Evolutionary conservation across 92 coral and sea anemone species (phyloP).

Genomic region (Zoanthus sociatus): DNA sequence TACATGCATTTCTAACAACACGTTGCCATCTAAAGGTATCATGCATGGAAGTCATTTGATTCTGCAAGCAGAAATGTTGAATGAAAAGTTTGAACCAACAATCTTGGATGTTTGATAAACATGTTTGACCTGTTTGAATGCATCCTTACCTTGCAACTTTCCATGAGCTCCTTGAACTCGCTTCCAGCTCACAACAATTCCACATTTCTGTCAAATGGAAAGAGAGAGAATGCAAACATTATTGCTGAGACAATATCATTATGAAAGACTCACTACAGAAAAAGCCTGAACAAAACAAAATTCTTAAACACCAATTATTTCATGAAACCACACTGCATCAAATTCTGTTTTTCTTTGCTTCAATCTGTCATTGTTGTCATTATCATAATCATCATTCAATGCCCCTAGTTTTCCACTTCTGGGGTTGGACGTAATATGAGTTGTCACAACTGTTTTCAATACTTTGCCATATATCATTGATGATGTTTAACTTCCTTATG

Average conservation of each 20-base stretch:
- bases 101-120: background rate
- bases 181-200: conserved; percentile 97
- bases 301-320: no score
- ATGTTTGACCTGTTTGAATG: background rate
- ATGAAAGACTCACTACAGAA: background rate
- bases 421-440: no score
- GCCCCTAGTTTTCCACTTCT: no score
- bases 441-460: no score
- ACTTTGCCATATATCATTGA: no score
- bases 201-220: conserved; percentile 81
- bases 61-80: background rate
- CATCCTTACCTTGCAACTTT: conserved; percentile 83
- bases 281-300: no score
- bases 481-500: no score
- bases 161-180: conserved; percentile 98
- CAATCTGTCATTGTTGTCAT: no score
- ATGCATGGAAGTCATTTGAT: background rate
- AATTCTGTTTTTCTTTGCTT: background rate
- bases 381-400: no score
- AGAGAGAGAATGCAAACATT: background rate
- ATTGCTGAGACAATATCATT: background rate
- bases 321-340: no score
- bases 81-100: no score
- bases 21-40: background rate
- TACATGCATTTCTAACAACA: background rate